Evolutionary conservation across 2,113 vertebrate species (phyloP).

Genomic region (Abramis brama): DNA sequence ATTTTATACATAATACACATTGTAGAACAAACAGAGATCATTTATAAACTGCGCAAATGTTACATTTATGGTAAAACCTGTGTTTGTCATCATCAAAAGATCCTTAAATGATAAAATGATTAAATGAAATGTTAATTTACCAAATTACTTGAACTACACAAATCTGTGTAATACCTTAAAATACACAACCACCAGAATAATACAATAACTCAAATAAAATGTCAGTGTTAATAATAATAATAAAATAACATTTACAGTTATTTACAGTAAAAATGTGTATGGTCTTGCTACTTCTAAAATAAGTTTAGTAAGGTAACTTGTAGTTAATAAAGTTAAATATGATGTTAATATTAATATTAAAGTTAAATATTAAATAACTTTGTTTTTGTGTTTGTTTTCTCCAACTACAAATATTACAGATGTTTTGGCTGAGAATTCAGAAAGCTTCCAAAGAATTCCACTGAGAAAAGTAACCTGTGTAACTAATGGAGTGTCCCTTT

Average conservation of each 20-base stretch:
- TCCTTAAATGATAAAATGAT: neutral
- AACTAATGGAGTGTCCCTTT: neutral
- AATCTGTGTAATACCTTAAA: neutral
- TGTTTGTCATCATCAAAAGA: neutral
- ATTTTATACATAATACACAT: neutral
- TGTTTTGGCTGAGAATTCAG: neutral
- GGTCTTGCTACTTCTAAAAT: no score
- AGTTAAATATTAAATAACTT: no score
- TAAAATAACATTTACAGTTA: no score
- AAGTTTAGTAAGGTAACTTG: no score
- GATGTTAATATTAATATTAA: no score
- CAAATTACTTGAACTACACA: neutral
- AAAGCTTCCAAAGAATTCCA: neutral
- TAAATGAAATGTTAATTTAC: neutral
- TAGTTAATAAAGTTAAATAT: neutral
- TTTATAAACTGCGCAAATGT: neutral
- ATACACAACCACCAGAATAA: neutral
- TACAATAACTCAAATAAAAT: neutral
- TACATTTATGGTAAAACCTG: neutral
- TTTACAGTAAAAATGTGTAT: no score
- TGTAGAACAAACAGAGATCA: neutral
- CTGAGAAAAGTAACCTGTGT: neutral
- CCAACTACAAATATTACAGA: neutral
- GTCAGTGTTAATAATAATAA: no score
- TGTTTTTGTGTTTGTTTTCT: no score